Evolutionary conservation across 2,888 invertebrate species (phyloP), one percentile per base, ranked within the genome.

Genomic region (Allacma fusca): DNA sequence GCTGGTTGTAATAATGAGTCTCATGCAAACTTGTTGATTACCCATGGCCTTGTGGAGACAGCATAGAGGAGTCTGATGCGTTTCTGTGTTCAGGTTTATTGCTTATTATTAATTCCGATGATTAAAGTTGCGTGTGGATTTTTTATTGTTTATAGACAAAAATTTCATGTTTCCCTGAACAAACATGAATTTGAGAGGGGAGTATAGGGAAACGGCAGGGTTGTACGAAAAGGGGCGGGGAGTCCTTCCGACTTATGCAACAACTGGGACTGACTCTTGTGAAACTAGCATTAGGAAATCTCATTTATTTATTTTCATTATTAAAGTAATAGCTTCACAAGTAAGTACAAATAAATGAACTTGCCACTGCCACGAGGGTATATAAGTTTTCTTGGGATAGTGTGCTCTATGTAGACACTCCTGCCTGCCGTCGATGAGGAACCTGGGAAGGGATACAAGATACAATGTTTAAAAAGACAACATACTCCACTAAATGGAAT

Each of bases 61-160:
- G n/a, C n/a, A n/a, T 34, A 34, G 34, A 34, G 9, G 9, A 34
- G 5, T 34, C 34, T 34, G 34, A 34, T 50, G 19, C 50, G 2
- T n/a, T 50, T 50, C n/a, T 50, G 9, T 50, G 40, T 40, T 9
- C 40, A 40, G 5, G 40, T 40, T 62, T 62, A 62, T 9, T 62
- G 24, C 24, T 4, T 62, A 62, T 62, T 62, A 62, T 62, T 62
- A 62, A 62, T 62, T 62, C 62, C 23, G 23, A 62, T 62, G 23
- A 62, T 24, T 62, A 12, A 62, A 62, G 24, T 26, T 62, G 62
- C 62, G 62, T 62, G 62, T 24, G 24, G 5, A 68, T 29, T 40
- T n/a, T 68, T 68, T 68, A 67, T 67, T 1, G 34, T 67, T 28
- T n/a, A 43, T 40, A 23, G 68, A 19, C 5, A 67, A 34, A 67